Percentiles rank a stretch among this genome's conserved stretches.
Evolutionary conservation across 2,797 vertebrate species (phyloP).

Genomic region (Rhadinocentrus ornatus): DNA sequence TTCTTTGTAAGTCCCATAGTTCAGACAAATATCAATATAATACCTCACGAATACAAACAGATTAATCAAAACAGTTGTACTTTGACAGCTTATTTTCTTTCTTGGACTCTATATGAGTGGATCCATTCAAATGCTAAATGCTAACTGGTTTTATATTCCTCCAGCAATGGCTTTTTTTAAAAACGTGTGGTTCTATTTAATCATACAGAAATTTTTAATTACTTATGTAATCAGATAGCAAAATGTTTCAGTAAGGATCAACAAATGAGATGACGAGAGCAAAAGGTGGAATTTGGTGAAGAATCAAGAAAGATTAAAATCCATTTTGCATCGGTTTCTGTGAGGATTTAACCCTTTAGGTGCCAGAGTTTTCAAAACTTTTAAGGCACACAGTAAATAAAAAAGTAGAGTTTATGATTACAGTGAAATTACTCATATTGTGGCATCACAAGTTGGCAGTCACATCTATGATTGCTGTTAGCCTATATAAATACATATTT

Average conservation of each 20-base stretch:
- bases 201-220: slow-evolving; percentile 72
- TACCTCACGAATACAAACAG: slow-evolving; percentile 11
- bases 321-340: slow-evolving; percentile 1
- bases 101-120: slow-evolving; percentile 29
- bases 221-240: slow-evolving; percentile 61
- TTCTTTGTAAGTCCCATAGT: slow-evolving; percentile 19
- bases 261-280: not conserved
- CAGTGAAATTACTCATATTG: too few species aligned
- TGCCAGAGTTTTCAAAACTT: too few species aligned
- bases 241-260: slow-evolving; percentile 35
- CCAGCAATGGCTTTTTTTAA: slow-evolving; percentile 20
- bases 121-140: slow-evolving; percentile 58
- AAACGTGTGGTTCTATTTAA: slow-evolving; percentile 56
- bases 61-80: slow-evolving; percentile 23
- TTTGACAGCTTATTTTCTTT: slow-evolving; percentile 25
- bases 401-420: too few species aligned
- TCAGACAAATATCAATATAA: slow-evolving; percentile 40
- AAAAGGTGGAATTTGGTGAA: slow-evolving; percentile 2
- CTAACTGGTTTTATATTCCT: slow-evolving; percentile 3
- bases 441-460: too few species aligned
- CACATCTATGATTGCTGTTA: slow-evolving; percentile 14
- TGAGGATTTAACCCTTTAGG: not conserved
- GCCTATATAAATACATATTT: slow-evolving; percentile 10
- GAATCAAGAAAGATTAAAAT: not conserved
- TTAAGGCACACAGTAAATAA: too few species aligned